phyloP scores from a whole-genome alignment of 2,113 vertebrate species.

The Rhinoderma darwinii region DNA sequence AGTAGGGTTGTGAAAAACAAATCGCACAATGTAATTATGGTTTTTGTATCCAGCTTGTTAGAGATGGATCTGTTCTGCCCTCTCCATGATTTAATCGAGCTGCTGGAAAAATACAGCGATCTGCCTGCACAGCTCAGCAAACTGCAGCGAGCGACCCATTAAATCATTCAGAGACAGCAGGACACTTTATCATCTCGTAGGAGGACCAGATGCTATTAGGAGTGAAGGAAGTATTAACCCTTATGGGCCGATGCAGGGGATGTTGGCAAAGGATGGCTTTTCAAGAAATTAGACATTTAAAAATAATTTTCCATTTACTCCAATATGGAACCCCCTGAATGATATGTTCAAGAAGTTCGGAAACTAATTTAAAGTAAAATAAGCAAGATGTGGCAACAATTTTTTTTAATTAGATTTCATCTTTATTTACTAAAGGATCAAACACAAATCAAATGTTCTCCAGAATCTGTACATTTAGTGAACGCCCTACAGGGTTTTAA shows the following conservation, averaged over 20 bases:
- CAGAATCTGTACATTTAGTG: not conserved
- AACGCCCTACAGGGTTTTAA: not conserved
- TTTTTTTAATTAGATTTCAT: not conserved
- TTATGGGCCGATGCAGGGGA: not conserved
- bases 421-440: not conserved
- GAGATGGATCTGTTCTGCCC: constrained; percentile 16
- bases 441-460: not conserved
- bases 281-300: not conserved
- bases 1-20: not conserved
- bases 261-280: not conserved
- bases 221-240: constrained; percentile 36
- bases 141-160: constrained; percentile 42
- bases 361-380: not conserved
- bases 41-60: constrained; percentile 30
- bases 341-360: not conserved
- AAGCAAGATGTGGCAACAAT: not conserved
- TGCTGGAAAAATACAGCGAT: constrained; percentile 36
- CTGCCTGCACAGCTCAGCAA: constrained; percentile 55
- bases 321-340: not conserved
- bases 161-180: constrained; percentile 50
- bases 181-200: constrained; percentile 38
- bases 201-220: constrained; percentile 44
- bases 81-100: constrained; percentile 43
- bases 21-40: not conserved
- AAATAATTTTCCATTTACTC: not conserved